These are phyloP conservation scores for Drosophila athabasca DNA, from an alignment of 1,140 invertebrate genomes.

Conservation along the genomic window DNA sequence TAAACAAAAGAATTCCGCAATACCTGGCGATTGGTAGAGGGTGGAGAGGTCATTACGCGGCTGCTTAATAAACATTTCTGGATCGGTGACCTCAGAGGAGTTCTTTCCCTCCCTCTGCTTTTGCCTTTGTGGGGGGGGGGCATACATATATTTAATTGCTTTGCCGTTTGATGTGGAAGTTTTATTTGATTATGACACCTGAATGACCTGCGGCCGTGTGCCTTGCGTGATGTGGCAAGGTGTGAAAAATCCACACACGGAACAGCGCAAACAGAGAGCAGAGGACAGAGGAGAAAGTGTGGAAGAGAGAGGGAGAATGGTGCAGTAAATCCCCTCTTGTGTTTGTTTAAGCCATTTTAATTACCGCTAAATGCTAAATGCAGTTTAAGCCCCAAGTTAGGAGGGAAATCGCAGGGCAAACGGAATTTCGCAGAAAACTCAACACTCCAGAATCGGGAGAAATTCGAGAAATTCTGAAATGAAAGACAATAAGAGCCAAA, in stretches of 20 bases:
- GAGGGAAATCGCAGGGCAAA: neutral
- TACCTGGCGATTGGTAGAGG: slow-evolving; percentile 15
- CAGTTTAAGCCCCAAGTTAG: slow-evolving; percentile 1
- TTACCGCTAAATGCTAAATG: too few species aligned
- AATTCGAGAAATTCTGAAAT: slow-evolving; percentile 9
- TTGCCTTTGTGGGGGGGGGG: neutral
- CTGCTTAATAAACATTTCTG: slow-evolving; percentile 47
- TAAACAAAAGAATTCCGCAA: slow-evolving; percentile 46
- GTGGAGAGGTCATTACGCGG: slow-evolving; percentile 48
- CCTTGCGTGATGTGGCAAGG: slow-evolving; percentile 14
- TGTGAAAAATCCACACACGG: slow-evolving; percentile 22
- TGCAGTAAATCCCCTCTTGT: too few species aligned
- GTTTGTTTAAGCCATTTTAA: too few species aligned
- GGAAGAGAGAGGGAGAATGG: neutral
- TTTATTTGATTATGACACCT: slow-evolving; percentile 60
- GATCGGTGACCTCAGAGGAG: slow-evolving; percentile 16
- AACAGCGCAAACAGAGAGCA: slow-evolving; percentile 1
- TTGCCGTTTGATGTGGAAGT: slow-evolving; percentile 20
- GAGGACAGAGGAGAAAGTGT: neutral
- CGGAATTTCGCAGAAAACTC: slow-evolving; percentile 8
- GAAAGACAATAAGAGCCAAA: slow-evolving; percentile 68
- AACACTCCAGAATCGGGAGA: slow-evolving; percentile 18
- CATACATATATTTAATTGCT: slow-evolving; percentile 33
- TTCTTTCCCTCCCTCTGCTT: neutral
- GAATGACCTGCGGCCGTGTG: slow-evolving; percentile 27